These are phyloP conservation scores for Dicranocentrus wangi DNA, from an alignment of 2,888 invertebrate genomes.

Conservation along the genomic window DNA sequence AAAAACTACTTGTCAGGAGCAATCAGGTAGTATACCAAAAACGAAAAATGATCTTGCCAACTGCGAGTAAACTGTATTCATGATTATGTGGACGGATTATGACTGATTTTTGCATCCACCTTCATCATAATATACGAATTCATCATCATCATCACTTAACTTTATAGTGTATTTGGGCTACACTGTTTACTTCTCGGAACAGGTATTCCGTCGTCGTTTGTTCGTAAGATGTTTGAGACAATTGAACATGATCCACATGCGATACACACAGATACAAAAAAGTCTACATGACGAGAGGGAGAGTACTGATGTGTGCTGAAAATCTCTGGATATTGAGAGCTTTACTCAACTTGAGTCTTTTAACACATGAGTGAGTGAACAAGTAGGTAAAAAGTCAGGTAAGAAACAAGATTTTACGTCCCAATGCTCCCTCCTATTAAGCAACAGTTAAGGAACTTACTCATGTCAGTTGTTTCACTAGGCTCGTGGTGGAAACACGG, in stretches of 20 bases:
- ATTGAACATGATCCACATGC: too few species aligned
- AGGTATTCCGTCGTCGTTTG: constrained; percentile 5
- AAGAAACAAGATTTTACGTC: background rate
- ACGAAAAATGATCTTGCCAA: too few species aligned
- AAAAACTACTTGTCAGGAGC: too few species aligned
- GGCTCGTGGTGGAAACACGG: constrained; percentile 39
- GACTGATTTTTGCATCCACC: too few species aligned
- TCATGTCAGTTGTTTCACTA: constrained; percentile 32
- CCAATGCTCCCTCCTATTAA: constrained; percentile 3
- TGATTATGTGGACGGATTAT: too few species aligned
- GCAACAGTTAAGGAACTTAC: constrained; percentile 27
- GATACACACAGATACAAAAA: constrained; percentile 2
- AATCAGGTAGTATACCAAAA: too few species aligned
- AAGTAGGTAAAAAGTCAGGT: constrained; percentile 29
- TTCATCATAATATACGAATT: too few species aligned
- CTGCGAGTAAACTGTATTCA: too few species aligned
- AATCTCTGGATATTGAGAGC: background rate
- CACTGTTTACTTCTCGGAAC: constrained; percentile 22
- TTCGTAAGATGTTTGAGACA: too few species aligned
- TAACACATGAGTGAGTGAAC: constrained; percentile 23
- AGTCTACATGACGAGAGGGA: background rate
- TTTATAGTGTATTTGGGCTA: background rate
- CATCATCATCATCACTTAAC: too few species aligned
- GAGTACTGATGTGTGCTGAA: background rate
- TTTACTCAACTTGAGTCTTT: too few species aligned